Conservation (phyloP, 37 sponge, comb jelly and placozoan genomes). For the Halichondria panicea region DNA sequence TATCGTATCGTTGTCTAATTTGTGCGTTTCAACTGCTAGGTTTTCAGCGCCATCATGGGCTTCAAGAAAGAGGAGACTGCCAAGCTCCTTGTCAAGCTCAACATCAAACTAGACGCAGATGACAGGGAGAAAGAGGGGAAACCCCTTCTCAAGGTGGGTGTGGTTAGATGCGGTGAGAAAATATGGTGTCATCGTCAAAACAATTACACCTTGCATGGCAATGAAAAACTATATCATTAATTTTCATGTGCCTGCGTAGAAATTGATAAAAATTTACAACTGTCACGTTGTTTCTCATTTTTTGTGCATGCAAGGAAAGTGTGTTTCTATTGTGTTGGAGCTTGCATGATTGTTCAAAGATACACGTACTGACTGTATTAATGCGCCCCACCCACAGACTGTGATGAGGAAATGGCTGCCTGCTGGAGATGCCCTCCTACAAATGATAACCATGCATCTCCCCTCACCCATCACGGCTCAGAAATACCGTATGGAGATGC, state of each 20-base stretch:
- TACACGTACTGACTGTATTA: too few relatives aligned
- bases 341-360: not conserved
- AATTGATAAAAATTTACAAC: not conserved
- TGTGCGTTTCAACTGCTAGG: slow-evolving; percentile 16
- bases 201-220: too few relatives aligned
- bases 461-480: slow-evolving; percentile 98
- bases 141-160: slow-evolving; percentile 42
- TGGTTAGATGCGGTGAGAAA: too few relatives aligned
- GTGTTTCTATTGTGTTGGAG: not conserved
- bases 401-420: slow-evolving; percentile 87
- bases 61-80: slow-evolving; percentile 87
- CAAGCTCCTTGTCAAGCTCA: slow-evolving; percentile 84
- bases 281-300: not conserved
- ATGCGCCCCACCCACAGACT: slow-evolving; percentile 10
- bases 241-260: not conserved
- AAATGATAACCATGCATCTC: slow-evolving; percentile 98
- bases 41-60: slow-evolving; percentile 93
- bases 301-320: not conserved
- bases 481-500: slow-evolving; percentile 94
- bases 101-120: slow-evolving; percentile 81
- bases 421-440: slow-evolving; percentile 92
- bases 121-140: slow-evolving; percentile 79
- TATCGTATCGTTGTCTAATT: too few relatives aligned
- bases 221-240: too few relatives aligned
- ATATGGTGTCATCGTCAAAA: too few relatives aligned